Base-by-base conservation (phyloP, 2,888 invertebrate genomes). In the Elaeidobius kamerunicus region DNA sequence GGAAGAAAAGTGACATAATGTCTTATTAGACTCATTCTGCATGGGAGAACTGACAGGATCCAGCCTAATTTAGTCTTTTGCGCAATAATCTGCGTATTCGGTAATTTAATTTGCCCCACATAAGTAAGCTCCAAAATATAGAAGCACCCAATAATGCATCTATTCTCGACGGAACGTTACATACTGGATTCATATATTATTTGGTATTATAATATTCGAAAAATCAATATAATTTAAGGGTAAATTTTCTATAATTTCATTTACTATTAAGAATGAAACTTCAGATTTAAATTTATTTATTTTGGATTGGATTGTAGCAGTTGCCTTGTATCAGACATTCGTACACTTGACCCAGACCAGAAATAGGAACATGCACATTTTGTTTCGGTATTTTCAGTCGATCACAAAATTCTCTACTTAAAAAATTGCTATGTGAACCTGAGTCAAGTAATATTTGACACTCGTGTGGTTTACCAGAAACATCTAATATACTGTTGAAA, bases 171-270 rank as follows among this genome's bases (percentile, higher is more conserved):
- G 32, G 32, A 6, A 32, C 12, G n/a, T 32, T 32, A n/a, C 32
- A 32, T 32, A n/a, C 5, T n/a, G 32, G 32, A 32, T 32, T n/a
- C n/a, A 9, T n/a, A 32, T 9, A n/a, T 32, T 32, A 9, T 32
- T 12, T n/a, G 32, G 32, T 32, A 32, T 32, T n/a, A 9, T 6
- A 32, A 32, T 6, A 6, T 32, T 32, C n/a, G 32, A 32, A 32
- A 32, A 32, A n/a, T 32, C 32, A 32, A 32, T 32, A n/a, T 9
- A 9, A 32, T 32, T 32, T 32, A 32, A 32, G n/a, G 32, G 32
- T 12, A 32, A n/a, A 32, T 32, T 32, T 4, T 32, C 32, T 9
- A n/a, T 32, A 32, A 32, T 32, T 32, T 32, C 3, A 32, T 32
- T n/a, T 9, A 32, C n/a, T n/a, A 32, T n/a, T 32, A 32, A 32